Conservation (phyloP, 2,113 vertebrate species). For the Choloepus hoffmanni region DNA sequence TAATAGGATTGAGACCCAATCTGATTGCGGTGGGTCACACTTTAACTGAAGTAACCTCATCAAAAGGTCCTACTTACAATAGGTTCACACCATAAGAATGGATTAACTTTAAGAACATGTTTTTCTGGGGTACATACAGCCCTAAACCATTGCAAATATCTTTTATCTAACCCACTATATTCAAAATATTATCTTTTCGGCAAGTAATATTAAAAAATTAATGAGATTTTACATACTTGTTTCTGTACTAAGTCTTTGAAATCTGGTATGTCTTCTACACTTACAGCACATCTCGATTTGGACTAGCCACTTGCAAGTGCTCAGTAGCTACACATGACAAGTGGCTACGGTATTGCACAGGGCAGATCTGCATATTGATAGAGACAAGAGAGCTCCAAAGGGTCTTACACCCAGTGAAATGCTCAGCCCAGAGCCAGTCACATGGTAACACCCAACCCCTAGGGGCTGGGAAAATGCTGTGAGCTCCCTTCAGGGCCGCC, state of each 20-base stretch:
- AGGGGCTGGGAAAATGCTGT: background rate
- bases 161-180: constrained; percentile 1
- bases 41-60: too few species aligned
- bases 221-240: background rate
- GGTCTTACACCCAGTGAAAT: background rate
- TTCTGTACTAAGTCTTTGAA: background rate
- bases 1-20: too few species aligned
- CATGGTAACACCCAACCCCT: background rate
- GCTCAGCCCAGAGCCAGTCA: background rate
- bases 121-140: too few species aligned
- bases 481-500: background rate
- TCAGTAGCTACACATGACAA: background rate
- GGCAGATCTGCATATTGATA: background rate
- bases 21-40: too few species aligned
- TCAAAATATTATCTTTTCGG: background rate
- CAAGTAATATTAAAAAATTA: background rate
- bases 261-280: background rate
- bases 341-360: background rate
- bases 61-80: too few species aligned
- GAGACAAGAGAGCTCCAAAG: background rate
- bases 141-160: too few species aligned
- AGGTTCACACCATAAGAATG: too few species aligned
- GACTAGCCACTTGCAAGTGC: background rate
- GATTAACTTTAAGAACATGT: too few species aligned
- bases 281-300: background rate